phyloP scores from a whole-genome alignment of 2,113 vertebrate species.

The Sclerurus mexicanus region DNA sequence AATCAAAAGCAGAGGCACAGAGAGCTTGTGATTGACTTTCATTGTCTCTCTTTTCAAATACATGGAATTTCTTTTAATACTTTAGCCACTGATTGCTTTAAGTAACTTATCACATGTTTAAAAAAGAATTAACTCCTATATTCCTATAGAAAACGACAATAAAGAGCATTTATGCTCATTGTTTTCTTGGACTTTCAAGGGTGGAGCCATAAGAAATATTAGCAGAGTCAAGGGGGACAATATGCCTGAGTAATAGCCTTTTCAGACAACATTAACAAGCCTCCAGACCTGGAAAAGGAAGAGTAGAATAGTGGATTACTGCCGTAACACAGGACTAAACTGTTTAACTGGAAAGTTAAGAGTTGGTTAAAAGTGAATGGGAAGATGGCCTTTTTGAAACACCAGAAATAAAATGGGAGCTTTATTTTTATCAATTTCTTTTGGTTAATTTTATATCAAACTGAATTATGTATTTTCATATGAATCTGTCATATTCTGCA shows the following conservation, averaged over 20 bases:
- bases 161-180: background rate
- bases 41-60: background rate
- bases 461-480: background rate
- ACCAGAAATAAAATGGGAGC: background rate
- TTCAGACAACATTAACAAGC: background rate
- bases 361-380: background rate
- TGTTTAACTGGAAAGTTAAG: background rate
- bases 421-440: background rate
- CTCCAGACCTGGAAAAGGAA: background rate
- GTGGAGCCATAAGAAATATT: background rate
- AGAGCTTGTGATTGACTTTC: background rate
- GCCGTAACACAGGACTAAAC: background rate
- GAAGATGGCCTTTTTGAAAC: background rate
- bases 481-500: background rate
- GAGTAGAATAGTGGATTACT: background rate
- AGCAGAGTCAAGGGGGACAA: background rate
- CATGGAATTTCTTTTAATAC: background rate
- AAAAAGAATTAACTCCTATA: background rate
- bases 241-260: background rate
- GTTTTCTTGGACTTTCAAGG: background rate
- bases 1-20: background rate
- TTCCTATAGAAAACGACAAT: background rate
- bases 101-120: background rate
- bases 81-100: background rate
- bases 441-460: background rate